phyloP scores from a whole-genome alignment of 2,888 invertebrate species.

The Ypsolopha scabrella region DNA sequence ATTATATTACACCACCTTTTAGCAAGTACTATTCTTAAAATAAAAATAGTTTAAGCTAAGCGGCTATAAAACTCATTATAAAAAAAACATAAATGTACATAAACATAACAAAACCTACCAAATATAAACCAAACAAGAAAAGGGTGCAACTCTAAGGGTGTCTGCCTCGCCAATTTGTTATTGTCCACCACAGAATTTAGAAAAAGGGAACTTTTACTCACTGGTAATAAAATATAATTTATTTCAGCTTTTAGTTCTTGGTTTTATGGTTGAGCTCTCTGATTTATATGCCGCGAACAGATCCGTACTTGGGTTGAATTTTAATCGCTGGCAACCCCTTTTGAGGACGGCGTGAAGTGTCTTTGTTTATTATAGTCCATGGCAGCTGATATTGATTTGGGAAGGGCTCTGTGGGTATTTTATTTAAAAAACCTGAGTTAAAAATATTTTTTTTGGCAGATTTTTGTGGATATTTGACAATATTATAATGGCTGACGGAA shows the following conservation, averaged over 20 bases:
- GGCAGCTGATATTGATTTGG: not conserved
- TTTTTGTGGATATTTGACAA: too few species aligned
- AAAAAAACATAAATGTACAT: too few species aligned
- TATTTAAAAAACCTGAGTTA: too few species aligned
- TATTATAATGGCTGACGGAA: too few species aligned
- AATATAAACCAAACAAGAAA: not conserved
- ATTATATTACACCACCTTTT: too few species aligned
- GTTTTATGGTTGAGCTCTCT: constrained; percentile 11
- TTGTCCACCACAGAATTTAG: too few species aligned
- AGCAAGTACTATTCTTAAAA: too few species aligned
- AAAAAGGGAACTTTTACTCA: too few species aligned
- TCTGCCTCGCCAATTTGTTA: not conserved
- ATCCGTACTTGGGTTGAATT: constrained; percentile 36
- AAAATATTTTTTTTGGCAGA: not conserved
- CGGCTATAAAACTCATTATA: too few species aligned
- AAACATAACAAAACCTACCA: too few species aligned
- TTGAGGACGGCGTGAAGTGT: constrained; percentile 4
- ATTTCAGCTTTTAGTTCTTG: not conserved
- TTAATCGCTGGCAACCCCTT: constrained; percentile 42
- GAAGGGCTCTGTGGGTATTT: too few species aligned
- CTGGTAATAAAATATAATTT: not conserved
- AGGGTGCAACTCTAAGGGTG: not conserved
- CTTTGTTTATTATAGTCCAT: not conserved
- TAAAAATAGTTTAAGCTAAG: too few species aligned
- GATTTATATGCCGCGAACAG: constrained; percentile 46